Conservation (phyloP, 2,113 vertebrate species). For the Planiliza haematocheilus region DNA sequence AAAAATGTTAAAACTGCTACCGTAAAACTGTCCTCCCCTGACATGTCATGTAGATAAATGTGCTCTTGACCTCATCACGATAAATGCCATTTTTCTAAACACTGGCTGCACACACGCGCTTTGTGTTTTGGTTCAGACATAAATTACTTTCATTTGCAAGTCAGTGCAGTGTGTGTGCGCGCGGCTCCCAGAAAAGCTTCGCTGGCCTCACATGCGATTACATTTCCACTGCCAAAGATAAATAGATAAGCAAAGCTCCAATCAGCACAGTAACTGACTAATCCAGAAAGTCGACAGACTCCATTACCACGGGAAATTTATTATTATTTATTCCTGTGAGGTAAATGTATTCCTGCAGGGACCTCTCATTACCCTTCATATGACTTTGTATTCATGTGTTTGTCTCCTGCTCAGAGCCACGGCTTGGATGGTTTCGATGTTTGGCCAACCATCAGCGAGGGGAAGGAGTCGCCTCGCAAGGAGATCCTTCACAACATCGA, state of each 20-base stretch:
- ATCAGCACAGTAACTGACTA: background rate
- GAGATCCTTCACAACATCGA: slow-evolving; percentile 99
- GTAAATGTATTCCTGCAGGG: background rate
- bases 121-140: slow-evolving; percentile 14
- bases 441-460: slow-evolving; percentile 92
- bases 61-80: slow-evolving; percentile 3
- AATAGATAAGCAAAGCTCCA: background rate
- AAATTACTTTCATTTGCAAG: slow-evolving; percentile 13
- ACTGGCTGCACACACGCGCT: background rate
- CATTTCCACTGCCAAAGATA: background rate
- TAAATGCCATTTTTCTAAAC: slow-evolving; percentile 2
- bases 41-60: slow-evolving; percentile 11
- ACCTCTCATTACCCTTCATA: background rate
- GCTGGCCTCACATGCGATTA: slow-evolving; percentile 9
- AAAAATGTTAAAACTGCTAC: background rate
- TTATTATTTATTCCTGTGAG: slow-evolving; percentile 6
- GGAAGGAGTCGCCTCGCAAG: slow-evolving; percentile 86
- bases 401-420: slow-evolving; percentile 62
- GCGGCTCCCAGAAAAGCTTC: slow-evolving; percentile 36
- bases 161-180: background rate
- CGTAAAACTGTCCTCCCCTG: slow-evolving; percentile 22
- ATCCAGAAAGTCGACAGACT: background rate
- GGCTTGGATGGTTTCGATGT: slow-evolving; percentile 91
- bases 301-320: background rate
- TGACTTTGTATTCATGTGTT: background rate